Base-by-base conservation (phyloP, 2,113 vertebrate genomes). In the Lampris megalopsis region DNA sequence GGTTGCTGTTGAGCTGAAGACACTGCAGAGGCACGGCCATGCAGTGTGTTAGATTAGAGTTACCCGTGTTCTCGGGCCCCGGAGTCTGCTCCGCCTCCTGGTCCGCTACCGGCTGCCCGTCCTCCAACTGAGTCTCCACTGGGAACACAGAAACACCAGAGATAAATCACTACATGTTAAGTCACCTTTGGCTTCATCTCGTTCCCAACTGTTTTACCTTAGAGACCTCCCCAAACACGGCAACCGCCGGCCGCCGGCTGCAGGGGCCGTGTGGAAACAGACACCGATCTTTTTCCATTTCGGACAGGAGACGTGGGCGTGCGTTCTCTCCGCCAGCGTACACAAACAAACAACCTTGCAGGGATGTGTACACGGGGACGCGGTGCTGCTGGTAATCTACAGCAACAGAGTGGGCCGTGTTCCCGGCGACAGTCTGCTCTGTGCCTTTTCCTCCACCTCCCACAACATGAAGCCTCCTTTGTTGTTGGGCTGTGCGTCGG, bases 1-100 rank as follows among this genome's bases (percentile, higher is more conserved):
- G 10, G 8, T 38, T 52, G 38, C 10, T 36, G 36, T 42, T 61
- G 5, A 59, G 58, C 1, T 5, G 68, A 8, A 59, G 10, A 41
- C 35, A 37, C 2, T 5, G 8, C 1, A 54, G 63, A 57, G 54
- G 11, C 42, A n/a, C 37, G 49, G 10, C 49, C 49, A 50, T 50
- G 49, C 13, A 41, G 63, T 75, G 54, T 42, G 41, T 56, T 40
- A 38, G 45, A 40, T 52, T 59, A 42, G 67, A 66, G 10, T 79
- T 94, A 96, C 96, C 96, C 94, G 94, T 79, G 80, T 93, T 92
- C 10, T 91, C 84, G 47, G 92, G 92, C 41, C 91, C 90, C 3
- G 75, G 91, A 9, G 87, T 91, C 70, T 92, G 89, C 52, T 88
- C 93, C 36, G 88, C 90, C 69, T 93, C 91, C 64, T 94, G 92